phyloP scores from a whole-genome alignment of 2,113 vertebrate species.

The Nestor notabilis region DNA sequence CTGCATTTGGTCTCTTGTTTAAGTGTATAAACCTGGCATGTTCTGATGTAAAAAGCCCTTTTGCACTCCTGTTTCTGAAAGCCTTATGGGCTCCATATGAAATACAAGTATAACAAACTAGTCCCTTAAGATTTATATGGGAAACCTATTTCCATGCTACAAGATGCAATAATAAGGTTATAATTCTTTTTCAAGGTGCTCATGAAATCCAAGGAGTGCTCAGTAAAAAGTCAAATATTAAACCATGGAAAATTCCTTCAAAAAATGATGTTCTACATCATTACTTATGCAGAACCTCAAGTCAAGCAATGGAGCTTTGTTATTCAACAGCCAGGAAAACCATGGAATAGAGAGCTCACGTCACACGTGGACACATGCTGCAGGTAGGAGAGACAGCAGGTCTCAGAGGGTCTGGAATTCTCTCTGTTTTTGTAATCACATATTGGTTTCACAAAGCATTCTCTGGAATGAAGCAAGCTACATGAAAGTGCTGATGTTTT shows the following conservation, averaged over 20 bases:
- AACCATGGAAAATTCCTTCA: background rate
- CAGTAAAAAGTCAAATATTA: background rate
- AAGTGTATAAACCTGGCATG: background rate
- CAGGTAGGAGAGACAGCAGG: background rate
- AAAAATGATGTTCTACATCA: background rate
- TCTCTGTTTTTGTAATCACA: background rate
- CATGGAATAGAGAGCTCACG: fast-evolving
- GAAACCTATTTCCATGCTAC: too few species aligned
- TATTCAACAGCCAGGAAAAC: background rate
- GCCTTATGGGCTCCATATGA: background rate
- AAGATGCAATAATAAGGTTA: background rate
- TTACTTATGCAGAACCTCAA: background rate
- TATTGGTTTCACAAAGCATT: background rate
- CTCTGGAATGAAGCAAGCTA: background rate
- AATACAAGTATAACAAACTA: background rate
- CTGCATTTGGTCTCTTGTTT: background rate
- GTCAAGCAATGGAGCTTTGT: background rate
- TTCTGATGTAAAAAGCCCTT: background rate
- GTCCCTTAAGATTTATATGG: background rate
- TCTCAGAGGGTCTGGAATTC: background rate
- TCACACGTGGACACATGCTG: background rate
- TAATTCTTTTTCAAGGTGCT: background rate
- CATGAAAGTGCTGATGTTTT: background rate
- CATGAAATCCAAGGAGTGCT: background rate
- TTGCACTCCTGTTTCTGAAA: background rate